Evolutionary conservation across 2,797 vertebrate species (phyloP).

Genomic region (Parauchenoglanis punctatus): DNA sequence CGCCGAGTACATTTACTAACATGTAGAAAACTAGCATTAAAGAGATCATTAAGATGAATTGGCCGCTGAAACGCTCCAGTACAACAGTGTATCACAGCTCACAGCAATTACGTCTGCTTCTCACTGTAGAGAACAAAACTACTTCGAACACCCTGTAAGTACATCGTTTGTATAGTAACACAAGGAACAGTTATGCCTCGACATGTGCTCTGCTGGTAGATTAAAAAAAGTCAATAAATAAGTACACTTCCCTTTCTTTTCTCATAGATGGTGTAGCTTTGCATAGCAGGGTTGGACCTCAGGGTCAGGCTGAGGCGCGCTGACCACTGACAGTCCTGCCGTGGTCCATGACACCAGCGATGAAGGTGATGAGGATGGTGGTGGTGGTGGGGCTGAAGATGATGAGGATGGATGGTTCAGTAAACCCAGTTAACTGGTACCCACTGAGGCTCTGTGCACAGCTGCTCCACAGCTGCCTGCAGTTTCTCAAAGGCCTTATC

Average conservation of each 20-base stretch:
- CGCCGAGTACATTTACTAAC: background rate
- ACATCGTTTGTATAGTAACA: conserved; percentile 32
- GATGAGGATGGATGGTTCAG: conserved; percentile 65
- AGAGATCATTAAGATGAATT: conserved; percentile 21
- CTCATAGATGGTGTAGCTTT: conserved; percentile 51
- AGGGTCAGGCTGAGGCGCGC: conserved; percentile 56
- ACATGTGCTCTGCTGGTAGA: conserved; percentile 70
- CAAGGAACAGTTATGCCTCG: conserved; percentile 21
- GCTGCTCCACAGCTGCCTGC: conserved; percentile 85
- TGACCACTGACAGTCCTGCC: conserved; percentile 41
- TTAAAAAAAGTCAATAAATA: conserved; percentile 85
- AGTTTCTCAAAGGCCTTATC: conserved; percentile 97
- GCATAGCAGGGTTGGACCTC: conserved; percentile 54
- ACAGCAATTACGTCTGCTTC: conserved; percentile 6
- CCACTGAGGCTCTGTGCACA: conserved; percentile 91
- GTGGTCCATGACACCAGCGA: conserved; percentile 35
- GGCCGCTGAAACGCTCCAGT: conserved; percentile 7
- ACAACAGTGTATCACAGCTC: conserved; percentile 8
- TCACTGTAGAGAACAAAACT: conserved; percentile 17
- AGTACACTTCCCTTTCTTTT: conserved; percentile 89
- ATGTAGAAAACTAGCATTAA: conserved; percentile 17
- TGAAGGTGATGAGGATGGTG: conserved; percentile 24
- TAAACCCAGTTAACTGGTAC: conserved; percentile 98
- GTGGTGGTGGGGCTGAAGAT: background rate
- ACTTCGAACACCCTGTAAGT: conserved; percentile 31